A percentile compares a stretch with the other conserved stretches of the same genome.
Evolutionary conservation across 2,888 invertebrate species (phyloP).

Genomic region (Rapana venosa): DNA sequence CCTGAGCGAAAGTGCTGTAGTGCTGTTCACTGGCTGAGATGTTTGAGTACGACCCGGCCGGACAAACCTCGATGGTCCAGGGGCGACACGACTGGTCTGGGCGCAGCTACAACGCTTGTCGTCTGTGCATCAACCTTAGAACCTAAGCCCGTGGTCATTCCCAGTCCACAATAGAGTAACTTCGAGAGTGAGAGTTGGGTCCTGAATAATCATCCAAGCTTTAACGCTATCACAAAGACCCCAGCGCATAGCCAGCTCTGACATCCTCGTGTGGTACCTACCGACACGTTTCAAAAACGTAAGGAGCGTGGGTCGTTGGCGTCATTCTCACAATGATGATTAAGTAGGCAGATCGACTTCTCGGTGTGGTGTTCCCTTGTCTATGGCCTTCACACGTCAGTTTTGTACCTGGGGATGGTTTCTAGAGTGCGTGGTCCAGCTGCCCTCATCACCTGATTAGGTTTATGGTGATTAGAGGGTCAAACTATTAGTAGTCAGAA

Average conservation of each 20-base stretch:
- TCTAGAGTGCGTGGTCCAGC: constrained; percentile 94
- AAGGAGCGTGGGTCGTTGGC: constrained; percentile 98
- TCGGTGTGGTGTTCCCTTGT: constrained; percentile 92
- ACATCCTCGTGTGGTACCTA: constrained; percentile 91
- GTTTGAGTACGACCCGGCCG: constrained; percentile 90
- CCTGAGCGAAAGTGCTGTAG: constrained; percentile 94
- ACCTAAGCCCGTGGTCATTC: constrained; percentile 94
- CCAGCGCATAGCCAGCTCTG: constrained; percentile 94
- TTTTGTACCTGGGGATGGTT: constrained; percentile 94
- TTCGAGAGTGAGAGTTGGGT: constrained; percentile 91
- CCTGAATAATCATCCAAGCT: constrained; percentile 97
- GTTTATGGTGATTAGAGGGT: constrained; percentile 86
- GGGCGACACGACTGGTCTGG: constrained; percentile 85
- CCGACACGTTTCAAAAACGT: constrained; percentile 95
- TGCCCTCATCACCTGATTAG: constrained; percentile 94
- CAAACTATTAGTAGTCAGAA: too few species aligned
- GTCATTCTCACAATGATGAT: constrained; percentile 95
- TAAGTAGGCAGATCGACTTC: constrained; percentile 91
- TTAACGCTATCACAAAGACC: constrained; percentile 94
- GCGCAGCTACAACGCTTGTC: constrained; percentile 95
- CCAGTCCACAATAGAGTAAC: constrained; percentile 94
- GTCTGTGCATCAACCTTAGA: constrained; percentile 90
- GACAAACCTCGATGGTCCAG: constrained; percentile 88
- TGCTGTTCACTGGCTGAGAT: constrained; percentile 95
- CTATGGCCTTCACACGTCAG: constrained; percentile 93